A percentile compares a stretch with the other conserved stretches of the same genome.
Evolutionary conservation across 2,888 invertebrate species (phyloP).

Genomic region (Hedychridium roseum): DNA sequence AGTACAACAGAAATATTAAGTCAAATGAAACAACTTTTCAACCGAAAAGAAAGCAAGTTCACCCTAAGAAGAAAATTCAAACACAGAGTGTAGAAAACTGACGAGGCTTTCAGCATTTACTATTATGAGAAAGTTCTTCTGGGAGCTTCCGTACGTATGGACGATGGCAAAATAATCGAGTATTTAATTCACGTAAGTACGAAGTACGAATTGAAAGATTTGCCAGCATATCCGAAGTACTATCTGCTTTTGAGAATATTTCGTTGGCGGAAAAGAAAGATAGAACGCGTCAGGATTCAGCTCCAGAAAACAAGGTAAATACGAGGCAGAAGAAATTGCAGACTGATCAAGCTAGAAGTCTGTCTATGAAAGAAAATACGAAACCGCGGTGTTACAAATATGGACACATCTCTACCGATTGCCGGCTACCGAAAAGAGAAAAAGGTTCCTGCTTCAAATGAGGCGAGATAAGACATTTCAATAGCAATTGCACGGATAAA

Average conservation of each 20-base stretch:
- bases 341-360: too few relatives aligned
- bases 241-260: not conserved
- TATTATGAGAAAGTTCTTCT: constrained; percentile 27
- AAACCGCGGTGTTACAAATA: too few relatives aligned
- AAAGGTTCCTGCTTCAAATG: too few relatives aligned
- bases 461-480: too few relatives aligned
- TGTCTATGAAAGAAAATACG: too few relatives aligned
- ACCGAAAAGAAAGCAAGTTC: constrained; percentile 21
- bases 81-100: constrained; percentile 18
- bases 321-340: too few relatives aligned
- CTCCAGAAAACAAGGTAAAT: not conserved
- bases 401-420: not conserved
- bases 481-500: too few relatives aligned
- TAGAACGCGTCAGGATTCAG: not conserved
- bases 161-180: constrained; percentile 21
- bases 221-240: not conserved
- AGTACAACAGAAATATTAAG: constrained; percentile 11
- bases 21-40: constrained; percentile 25
- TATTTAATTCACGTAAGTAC: constrained; percentile 27
- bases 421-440: too few relatives aligned
- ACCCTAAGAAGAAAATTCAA: constrained; percentile 24
- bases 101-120: constrained; percentile 26
- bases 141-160: constrained; percentile 17
- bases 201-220: constrained; percentile 10
- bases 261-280: not conserved